Evolutionary conservation across 2,113 vertebrate genomes (phyloP), one percentile per base, ranked within the genome.

Genomic region (Chiloscyllium plagiosum): DNA sequence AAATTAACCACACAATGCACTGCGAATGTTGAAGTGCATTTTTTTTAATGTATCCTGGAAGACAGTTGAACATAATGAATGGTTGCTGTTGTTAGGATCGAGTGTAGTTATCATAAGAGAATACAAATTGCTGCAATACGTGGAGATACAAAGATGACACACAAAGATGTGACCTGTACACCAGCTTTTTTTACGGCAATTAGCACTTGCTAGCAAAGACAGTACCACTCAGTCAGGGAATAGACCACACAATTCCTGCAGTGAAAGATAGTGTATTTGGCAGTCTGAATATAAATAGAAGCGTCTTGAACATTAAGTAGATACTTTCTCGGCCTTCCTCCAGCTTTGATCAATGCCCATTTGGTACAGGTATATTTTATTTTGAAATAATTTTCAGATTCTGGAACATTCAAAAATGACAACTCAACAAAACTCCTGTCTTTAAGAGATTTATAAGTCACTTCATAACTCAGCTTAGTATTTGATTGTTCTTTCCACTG

Each of bases 241-340:
- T 6, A 19, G 29, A 42, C 52, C 87, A 65, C 87, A 92, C 87
- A 68, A 93, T 19, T 66, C 15, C 56, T 66, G 61, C 19, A 47
- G 89, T 3, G 33, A 93, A 61, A 93, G n/a, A 66, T 6, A 20
- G 89, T 93, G 89, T n/a, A 66, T 66, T 33, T 93, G n/a, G n/a
- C 29, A 66, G 89, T 65, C 17, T 56, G 29, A 90, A 52, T 29
- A 87, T 24, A 87, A 87, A 90, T 90, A 90, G 87, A 90, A 93
- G 89, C 56, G 2, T 66, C 12, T 92, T 92, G 33, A 66, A 66
- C 5, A 68, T 42, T n/a, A 65, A 65, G 56, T 19, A 65, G 86
- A n/a, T 92, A 19, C 15, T 65, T 92, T 90, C 17, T 19, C n/a
- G 37, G 33, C 33, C 2, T 42, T 65, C 56, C 33, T 65, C 87